These are phyloP conservation scores for Tragopan temminckii DNA, from an alignment of 2,797 vertebrate species.

Conservation along the genomic window DNA sequence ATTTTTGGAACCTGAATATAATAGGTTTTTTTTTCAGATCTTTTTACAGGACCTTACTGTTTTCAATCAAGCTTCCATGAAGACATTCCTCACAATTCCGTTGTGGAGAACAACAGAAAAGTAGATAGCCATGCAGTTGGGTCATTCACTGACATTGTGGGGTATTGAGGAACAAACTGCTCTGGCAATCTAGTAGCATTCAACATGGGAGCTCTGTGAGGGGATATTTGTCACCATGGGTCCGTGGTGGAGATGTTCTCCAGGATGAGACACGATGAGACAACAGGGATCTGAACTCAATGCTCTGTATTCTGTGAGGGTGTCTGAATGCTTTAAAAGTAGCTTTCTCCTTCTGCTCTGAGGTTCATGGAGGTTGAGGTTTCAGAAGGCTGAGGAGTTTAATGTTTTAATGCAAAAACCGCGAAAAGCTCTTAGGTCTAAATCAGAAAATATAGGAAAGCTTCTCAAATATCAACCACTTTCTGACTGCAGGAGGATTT, in stretches of 20 bases:
- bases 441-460: background rate
- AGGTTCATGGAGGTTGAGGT: background rate
- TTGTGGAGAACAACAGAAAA: background rate
- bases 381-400: background rate
- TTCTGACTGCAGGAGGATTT: background rate
- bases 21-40: background rate
- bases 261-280: background rate
- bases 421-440: background rate
- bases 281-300: background rate
- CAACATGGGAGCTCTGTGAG: background rate
- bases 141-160: rapidly evolving
- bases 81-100: rapidly evolving
- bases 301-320: background rate
- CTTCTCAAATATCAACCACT: background rate
- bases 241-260: background rate
- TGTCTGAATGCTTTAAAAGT: background rate
- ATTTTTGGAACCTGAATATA: background rate
- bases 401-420: background rate
- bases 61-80: background rate
- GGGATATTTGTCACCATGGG: rapidly evolving
- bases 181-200: background rate
- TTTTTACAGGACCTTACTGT: rapidly evolving
- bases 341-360: background rate
- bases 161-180: rapidly evolving
- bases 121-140: background rate